These are phyloP conservation scores for Catharus ustulatus DNA, from an alignment of 2,797 vertebrate species.

Conservation along the genomic window DNA sequence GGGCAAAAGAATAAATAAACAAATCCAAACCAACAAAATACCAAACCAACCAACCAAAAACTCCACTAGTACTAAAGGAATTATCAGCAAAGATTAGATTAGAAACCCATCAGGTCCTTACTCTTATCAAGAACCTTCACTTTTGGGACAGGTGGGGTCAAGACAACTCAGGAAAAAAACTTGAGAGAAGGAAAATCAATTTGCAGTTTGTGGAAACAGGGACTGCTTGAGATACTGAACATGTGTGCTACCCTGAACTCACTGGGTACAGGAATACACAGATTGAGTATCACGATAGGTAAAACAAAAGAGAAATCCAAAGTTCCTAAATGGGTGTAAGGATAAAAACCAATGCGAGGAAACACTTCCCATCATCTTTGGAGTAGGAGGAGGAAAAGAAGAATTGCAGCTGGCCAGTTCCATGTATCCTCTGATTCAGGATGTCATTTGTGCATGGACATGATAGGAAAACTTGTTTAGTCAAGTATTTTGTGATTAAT, in stretches of 20 bases:
- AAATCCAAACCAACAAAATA: not conserved
- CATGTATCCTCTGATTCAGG: accelerated
- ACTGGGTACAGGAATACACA: not conserved
- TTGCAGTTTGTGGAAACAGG: not conserved
- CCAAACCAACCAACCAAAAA: not conserved
- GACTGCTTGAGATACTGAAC: not conserved
- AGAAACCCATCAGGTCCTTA: not conserved
- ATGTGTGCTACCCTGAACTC: not conserved
- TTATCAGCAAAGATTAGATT: not conserved
- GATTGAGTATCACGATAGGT: not conserved
- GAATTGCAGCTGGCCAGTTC: not conserved
- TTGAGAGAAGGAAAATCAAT: not conserved
- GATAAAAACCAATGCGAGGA: accelerated
- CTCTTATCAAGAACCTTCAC: not conserved
- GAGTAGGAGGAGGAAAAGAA: accelerated
- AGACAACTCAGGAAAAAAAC: not conserved
- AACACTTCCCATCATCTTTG: not conserved
- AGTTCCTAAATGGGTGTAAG: not conserved
- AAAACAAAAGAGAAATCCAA: not conserved
- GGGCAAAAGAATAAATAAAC: not conserved
- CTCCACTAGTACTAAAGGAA: not conserved
- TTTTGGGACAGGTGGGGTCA: not conserved
- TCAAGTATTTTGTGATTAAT: not conserved
- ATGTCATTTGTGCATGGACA: accelerated
- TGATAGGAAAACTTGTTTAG: accelerated